These are phyloP conservation scores for Philopotamus ludificatus DNA, from an alignment of 1,140 invertebrate species.

Conservation along the genomic window DNA sequence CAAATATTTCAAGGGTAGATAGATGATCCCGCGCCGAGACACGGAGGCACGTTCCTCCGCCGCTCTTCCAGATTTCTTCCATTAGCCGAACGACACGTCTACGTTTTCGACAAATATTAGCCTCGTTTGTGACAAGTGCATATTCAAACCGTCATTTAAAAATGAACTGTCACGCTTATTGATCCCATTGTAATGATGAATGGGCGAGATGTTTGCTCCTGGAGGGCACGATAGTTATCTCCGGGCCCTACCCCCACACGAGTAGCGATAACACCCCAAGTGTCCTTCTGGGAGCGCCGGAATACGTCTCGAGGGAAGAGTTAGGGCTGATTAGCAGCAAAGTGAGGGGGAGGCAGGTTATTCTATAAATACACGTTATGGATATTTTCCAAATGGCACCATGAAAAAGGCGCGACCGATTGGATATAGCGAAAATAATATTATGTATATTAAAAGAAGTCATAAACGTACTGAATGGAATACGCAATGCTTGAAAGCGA, in stretches of 20 bases:
- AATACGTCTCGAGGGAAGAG: conserved; percentile 37
- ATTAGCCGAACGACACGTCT: background rate
- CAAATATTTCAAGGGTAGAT: conserved; percentile 25
- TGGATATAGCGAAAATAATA: no score
- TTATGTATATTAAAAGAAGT: no score
- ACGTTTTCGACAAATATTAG: background rate
- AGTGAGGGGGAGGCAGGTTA: conserved; percentile 15
- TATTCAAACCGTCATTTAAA: background rate
- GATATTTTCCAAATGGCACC: no score
- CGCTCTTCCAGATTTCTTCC: conserved; percentile 8
- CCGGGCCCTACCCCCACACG: background rate
- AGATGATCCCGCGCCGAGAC: conserved; percentile 14
- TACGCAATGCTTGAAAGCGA: no score
- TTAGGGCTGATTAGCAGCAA: conserved; percentile 40
- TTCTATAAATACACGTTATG: background rate
- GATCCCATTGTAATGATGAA: background rate
- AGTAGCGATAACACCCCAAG: conserved; percentile 26
- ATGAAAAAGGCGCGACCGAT: no score
- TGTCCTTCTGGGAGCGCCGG: conserved; percentile 27
- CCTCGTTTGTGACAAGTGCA: background rate
- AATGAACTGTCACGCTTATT: background rate
- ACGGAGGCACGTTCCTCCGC: conserved; percentile 10
- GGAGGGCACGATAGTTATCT: background rate
- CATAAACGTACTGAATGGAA: no score
- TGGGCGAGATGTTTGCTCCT: background rate